Base-by-base conservation (phyloP, 1,140 invertebrate genomes). In the Neocloeon triangulifer region DNA sequence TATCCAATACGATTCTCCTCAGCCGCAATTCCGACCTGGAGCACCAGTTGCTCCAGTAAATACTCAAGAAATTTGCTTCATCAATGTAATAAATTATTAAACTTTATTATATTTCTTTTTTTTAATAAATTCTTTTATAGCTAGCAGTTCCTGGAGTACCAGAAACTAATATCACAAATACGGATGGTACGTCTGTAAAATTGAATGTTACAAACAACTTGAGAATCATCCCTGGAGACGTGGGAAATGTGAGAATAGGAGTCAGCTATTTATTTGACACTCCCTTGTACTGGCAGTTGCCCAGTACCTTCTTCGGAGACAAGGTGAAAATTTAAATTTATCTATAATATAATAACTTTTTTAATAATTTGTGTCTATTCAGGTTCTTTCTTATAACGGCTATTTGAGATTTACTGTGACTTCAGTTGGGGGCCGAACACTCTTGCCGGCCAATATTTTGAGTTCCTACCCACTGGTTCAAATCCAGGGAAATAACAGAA, bases 381-480 rank as follows among this genome's bases (percentile, higher is more conserved):
- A 81, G 55, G 71, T 85, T 1, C 56, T 73, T 20, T 95, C 89
- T 1, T 98, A 97, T 49, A 89, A 88, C 38, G 91, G 91, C 5
- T 73, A 70, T 38, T 52, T 97, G 2, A 61, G 75, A 34, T 94
- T 92, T 49, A 61, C 65, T 9, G 67, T 78, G 1, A 55, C 67
- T 21, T 75, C 73, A 17, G 65, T 69, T 28, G 71, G 69, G 7
- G 63, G 60, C 31, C 53, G 33, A 2, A 47, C 44, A 30, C 42
- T 51, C 12, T 48, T 69, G 18, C 63, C 66, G 22, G 60, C 63
- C 23, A 61, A 56, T n/a, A 51, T 57, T n/a, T 51, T 75, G 2
- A 52, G 62, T 10, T 44, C 55, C 0, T 85, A 78, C 53, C 84
- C 86, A 1, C 52, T 88, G 5, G 74, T 89, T 8, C 70, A 84